Percentiles rank a stretch among this genome's conserved stretches.
Evolutionary conservation across 92 coral and sea anemone genomes (phyloP).

Genomic region (Actinernus sp.): DNA sequence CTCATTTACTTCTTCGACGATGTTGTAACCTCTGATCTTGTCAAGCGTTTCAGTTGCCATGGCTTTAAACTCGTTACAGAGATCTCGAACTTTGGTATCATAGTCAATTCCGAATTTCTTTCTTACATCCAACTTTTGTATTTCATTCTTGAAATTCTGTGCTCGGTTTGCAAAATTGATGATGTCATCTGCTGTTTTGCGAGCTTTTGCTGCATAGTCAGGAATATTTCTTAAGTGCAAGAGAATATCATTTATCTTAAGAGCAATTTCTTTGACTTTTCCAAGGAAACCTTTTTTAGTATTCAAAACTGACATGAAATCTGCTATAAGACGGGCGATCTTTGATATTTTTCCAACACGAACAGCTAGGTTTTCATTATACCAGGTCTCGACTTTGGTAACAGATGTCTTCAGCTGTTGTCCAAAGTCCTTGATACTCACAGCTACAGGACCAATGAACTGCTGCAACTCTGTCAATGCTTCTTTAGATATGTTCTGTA

Average conservation of each 20-base stretch:
- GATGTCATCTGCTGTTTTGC: slow-evolving; percentile 85
- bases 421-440: slow-evolving; percentile 60
- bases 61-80: slow-evolving; percentile 79
- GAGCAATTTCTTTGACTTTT: slow-evolving; percentile 69
- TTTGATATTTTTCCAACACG: slow-evolving; percentile 84
- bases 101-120: slow-evolving; percentile 73
- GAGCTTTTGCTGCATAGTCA: slow-evolving; percentile 83
- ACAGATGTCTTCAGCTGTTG: slow-evolving; percentile 75
- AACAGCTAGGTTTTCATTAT: slow-evolving; percentile 70
- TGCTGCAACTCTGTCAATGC: slow-evolving; percentile 70
- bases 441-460: slow-evolving; percentile 81
- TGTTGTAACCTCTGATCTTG: slow-evolving; percentile 68
- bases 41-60: slow-evolving; percentile 69
- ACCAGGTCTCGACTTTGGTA: slow-evolving; percentile 87
- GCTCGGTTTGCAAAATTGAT: slow-evolving; percentile 81
- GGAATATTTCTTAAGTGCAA: slow-evolving; percentile 72
- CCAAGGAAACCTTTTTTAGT: slow-evolving; percentile 81
- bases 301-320: slow-evolving; percentile 84
- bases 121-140: slow-evolving; percentile 81
- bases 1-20: slow-evolving; percentile 68
- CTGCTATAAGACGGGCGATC: slow-evolving; percentile 81
- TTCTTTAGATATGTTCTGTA: slow-evolving; percentile 76
- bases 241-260: slow-evolving; percentile 69
- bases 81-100: slow-evolving; percentile 68
- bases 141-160: slow-evolving; percentile 68